Evolutionary conservation across 2,888 invertebrate genomes (phyloP).

Genomic region (Rhyacophila evoluta): DNA sequence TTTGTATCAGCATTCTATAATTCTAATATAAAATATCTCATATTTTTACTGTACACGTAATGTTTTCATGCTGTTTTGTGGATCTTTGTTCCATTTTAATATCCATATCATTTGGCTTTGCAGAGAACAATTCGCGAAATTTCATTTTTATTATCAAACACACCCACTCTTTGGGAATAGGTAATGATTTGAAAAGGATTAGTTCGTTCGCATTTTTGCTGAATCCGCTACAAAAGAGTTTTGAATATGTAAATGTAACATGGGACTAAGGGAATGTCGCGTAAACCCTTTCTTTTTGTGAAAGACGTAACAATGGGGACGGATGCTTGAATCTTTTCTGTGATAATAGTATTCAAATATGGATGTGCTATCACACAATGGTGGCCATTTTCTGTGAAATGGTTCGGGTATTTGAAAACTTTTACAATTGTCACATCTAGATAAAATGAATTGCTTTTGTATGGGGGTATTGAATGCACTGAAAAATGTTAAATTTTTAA

Average conservation of each 20-base stretch:
- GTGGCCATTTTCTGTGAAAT: neutral
- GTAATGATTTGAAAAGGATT: neutral
- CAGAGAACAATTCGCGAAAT: neutral
- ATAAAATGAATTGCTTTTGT: neutral
- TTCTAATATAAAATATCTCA: too few species aligned
- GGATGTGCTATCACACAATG: conserved; percentile 13
- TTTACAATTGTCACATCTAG: conserved; percentile 1
- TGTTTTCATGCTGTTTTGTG: too few species aligned
- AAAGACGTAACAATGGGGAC: conserved; percentile 33
- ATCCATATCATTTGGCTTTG: too few species aligned
- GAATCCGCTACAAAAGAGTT: neutral
- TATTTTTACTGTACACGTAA: too few species aligned
- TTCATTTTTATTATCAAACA: neutral
- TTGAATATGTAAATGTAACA: conserved; percentile 21
- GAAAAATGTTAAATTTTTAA: too few species aligned
- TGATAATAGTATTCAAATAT: conserved; percentile 40
- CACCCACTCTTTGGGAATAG: neutral
- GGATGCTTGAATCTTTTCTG: neutral
- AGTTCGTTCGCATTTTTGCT: conserved; percentile 10
- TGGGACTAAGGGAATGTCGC: neutral
- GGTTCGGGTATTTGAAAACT: neutral
- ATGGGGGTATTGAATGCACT: neutral
- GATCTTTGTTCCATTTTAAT: too few species aligned
- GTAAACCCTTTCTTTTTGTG: conserved; percentile 30
- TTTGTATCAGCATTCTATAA: too few species aligned